Evolutionary conservation across 2,113 vertebrate genomes (phyloP), one percentile per base, ranked within the genome.

Genomic region (Mohoua ochrocephala): DNA sequence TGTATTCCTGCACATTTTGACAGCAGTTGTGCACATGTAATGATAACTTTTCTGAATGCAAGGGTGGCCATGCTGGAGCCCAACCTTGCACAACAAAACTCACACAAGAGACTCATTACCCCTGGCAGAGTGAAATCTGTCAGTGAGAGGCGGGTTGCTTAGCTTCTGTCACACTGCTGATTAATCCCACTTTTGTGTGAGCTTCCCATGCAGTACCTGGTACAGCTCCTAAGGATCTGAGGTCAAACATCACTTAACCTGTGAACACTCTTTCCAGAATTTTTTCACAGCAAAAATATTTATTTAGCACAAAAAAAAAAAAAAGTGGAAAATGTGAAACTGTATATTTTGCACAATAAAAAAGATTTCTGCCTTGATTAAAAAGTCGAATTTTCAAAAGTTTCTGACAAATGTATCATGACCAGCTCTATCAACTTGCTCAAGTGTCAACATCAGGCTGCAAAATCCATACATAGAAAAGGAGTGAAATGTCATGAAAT

Each of bases 1-100:
- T 68, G 49, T 71, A 50, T 91, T 93, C 60, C 65, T 91, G 53
- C 79, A 54, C 7, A 19, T 95, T 97, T 96, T 95, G 69, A 93
- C 82, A 92, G 64, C 75, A 95, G 47, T 44, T 70, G n/a, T 93
- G 15, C 35, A 21, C 64, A 23, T 64, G 71, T 18, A 18, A 19
- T 68, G 78, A 39, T 88, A 61, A 74, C 84, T 95, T 76, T 91
- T 91, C 47, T 45, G 61, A 86, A 78, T 2, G 15, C 69, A 91
- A 26, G 44, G 23, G 16, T 94, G 63, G 21, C 52, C 30, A 18
- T 63, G 26, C 57, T 73, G 35, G 7, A 76, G 53, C 41, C 61
- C 45, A 47, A 14, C 22, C 61, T 89, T 80, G 68, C 76, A 82
- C 71, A 85, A 18, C 19, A 85, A 54, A 68, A 45, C n/a, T 85